Evolutionary conservation across 2,797 vertebrate genomes (phyloP), one percentile per base, ranked within the genome.

Genomic region (Percopsis omiscomaycus): DNA sequence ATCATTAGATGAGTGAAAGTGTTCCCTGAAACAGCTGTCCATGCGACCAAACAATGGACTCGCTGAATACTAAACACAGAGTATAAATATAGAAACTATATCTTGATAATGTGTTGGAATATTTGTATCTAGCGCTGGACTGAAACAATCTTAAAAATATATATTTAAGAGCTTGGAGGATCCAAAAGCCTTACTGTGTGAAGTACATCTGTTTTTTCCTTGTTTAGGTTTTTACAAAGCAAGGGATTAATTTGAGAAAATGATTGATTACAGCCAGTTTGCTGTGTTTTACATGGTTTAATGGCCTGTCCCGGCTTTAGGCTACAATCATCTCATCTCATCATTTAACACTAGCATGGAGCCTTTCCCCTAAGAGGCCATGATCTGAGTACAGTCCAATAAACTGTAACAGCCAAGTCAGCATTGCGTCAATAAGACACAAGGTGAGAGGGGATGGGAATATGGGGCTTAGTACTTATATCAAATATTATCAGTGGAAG

Each of bases 351-450:
- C 47, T 52, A 59, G 1, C 0, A 16, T 58, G 57, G 59, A 56
- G 66, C 55, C 50, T 4, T 4, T 74, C 52, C 73, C 75, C 78
- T 3, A 11, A 67, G 61, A 64, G 77, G 29, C 1, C 8, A 47
- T 55, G 30, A 45, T 11, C 59, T 56, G 57, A 72, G 69, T 59
- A 66, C 52, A 64, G 73, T 51, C 80, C 73, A 76, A 81, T 85
- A 79, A 69, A 50, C 59, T 65, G 66, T 67, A 74, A 59, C 61
- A 48, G 73, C 75, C 28, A 52, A 75, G 77, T 75, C 73, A 75
- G 56, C 79, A 73, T 58, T 4, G 49, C 56, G 61, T 79, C 84
- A 81, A 66, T 80, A 82, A 66, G 58, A 72, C 15, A 62, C 55
- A 54, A 72, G 76, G 73, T 70, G 63, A 81, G 80, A 79, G 61